Base-by-base conservation (phyloP, 2,113 vertebrate species). In the Muntiacus reevesi region DNA sequence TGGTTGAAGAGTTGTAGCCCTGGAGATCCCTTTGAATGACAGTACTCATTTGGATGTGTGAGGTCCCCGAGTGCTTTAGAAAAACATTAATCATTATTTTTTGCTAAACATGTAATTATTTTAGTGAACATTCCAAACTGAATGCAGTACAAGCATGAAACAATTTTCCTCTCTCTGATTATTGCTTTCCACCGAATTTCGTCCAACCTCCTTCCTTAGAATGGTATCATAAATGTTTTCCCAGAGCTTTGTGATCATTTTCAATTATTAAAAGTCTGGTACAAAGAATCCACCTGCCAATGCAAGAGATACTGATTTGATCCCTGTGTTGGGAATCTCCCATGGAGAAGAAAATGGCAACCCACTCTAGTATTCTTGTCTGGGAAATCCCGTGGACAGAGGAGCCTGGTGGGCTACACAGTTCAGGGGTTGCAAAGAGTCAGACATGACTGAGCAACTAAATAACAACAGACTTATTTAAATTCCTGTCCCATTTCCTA, bases 11-110 rank as follows among this genome's bases (percentile, higher is more conserved):
- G 59, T 82, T 95, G 59, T 36, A 79, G 74, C 81, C 82, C 45
- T 84, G 91, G 88, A 92, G 95, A 95, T 95, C 79, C 33, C 59
- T 95, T 88, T 94, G 86, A 97, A 47, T 90, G 91, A 91, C 93
- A 94, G 19, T 81, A 74, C 45, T 96, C 83, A 85, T 91, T 95
- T 91, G 88, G 64, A 47, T 78, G 47, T 94, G 62, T 85, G 81
- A 93, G 52, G 87, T 95, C 74, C 54, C 64, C 17, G n/a, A 95
- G 81, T 81, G 74, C 45, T 89, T 96, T 81, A 92, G 96, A 67
- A 92, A 95, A 79, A 97, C 86, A 50, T 67, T 90, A 97, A 91
- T 93, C 85, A 97, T 82, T 95, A 93, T 81, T 97, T 97, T 97
- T 94, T 97, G 93, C 59, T 94, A 94, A 94, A 89, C 55, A 85